Evolutionary conservation across 1,140 invertebrate genomes (phyloP), one percentile per base, ranked within the genome.

Genomic region (Bombus consobrinus): DNA sequence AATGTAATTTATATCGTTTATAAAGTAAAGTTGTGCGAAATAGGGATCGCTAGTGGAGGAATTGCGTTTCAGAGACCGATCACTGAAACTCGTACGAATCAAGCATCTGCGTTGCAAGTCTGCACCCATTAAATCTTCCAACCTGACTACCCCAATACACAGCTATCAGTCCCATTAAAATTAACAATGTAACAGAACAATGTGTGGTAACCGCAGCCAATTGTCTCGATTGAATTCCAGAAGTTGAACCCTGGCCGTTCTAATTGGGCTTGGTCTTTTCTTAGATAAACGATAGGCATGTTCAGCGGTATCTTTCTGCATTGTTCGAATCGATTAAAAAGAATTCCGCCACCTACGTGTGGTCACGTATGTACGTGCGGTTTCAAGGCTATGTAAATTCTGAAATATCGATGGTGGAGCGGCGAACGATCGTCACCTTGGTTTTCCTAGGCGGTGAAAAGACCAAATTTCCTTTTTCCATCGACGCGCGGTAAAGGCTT

Each of bases 101-200:
- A 39, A 59, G 34, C 28, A 39, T 57, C 47, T 34, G 25, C 13
- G 25, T 5, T 9, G 13, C n/a, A 15, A 57, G 32, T 76, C 22
- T n/a, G 25, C 32, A 22, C 25, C 39, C 39, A 62, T 85, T 72
- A 53, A 72, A 57, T 13, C 34, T 41, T 22, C 5, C 74, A 66
- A 68, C 39, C n/a, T 39, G 62, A 34, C n/a, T 66, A 43, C 25
- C 41, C n/a, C 39, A 34, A 47, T 66, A n/a, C 41, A 3, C 25
- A 37, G 43, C 59, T 74, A 75, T 68, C 81, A 22, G 28, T 75
- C 74, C 82, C 39, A 84, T 84, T 84, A 84, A 84, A 79, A 84
- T 78, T 78, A 84, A 84, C 82, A 84, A 84, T 32, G 75, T 84
- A 84, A 39, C n/a, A 79, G 47, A 64, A 53, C 75, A 78, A 73